phyloP scores from a whole-genome alignment of 1,140 invertebrate genomes.

The Charaxes varanes region DNA sequence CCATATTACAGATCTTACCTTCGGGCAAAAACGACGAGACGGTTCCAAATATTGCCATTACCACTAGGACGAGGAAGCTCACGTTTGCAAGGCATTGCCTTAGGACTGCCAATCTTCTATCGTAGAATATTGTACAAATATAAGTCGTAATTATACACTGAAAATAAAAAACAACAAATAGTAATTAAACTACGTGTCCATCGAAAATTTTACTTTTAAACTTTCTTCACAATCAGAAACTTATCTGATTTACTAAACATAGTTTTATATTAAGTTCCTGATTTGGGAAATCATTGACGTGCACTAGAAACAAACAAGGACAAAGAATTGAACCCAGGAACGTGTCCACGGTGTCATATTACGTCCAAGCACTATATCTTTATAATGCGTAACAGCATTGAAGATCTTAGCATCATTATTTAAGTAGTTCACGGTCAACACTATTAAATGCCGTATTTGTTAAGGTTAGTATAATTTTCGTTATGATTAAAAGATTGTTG shows the following conservation, averaged over 20 bases:
- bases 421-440: too few species aligned
- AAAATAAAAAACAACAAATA: constrained; percentile 20
- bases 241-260: too few species aligned
- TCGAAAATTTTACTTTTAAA: constrained; percentile 2
- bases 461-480: too few species aligned
- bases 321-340: too few species aligned
- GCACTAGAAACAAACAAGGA: constrained; percentile 9
- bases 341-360: too few species aligned
- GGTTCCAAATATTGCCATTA: constrained; percentile 59
- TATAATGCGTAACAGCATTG: too few species aligned
- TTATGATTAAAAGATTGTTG: too few species aligned
- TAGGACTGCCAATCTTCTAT: constrained; percentile 48
- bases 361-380: too few species aligned
- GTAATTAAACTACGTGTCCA: background rate
- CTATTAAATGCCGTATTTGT: too few species aligned
- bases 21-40: constrained; percentile 51
- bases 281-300: background rate
- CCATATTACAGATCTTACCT: constrained; percentile 32
- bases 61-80: constrained; percentile 58
- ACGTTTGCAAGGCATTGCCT: constrained; percentile 61
- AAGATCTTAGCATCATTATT: too few species aligned
- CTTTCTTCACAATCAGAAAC: too few species aligned
- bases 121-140: constrained; percentile 57
- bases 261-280: too few species aligned
- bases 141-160: constrained; percentile 63